A percentile compares a stretch with the other conserved stretches of the same genome.
These are phyloP conservation scores for Nephila pilipes DNA, from an alignment of 1,140 invertebrate genomes.

Conservation along the genomic window DNA sequence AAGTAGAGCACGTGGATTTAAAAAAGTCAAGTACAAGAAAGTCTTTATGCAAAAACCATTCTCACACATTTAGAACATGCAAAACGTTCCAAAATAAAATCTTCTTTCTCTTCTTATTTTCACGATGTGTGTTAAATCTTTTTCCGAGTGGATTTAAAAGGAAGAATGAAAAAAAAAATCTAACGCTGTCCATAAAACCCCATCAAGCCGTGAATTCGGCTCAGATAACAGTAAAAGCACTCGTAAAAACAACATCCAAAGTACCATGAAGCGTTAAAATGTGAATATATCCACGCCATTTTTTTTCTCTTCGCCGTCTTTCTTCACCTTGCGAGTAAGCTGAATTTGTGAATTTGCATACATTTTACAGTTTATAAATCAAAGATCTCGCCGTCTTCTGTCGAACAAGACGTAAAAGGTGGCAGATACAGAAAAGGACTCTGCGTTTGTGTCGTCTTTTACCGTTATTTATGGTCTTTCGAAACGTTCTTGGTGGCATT, in stretches of 20 bases:
- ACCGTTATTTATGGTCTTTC: not conserved
- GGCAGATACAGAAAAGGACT: not conserved
- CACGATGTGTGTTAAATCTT: slow-evolving; percentile 30
- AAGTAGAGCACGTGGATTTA: not conserved
- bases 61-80: not conserved
- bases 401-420: slow-evolving; percentile 42
- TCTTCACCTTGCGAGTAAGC: not conserved
- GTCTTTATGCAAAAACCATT: not conserved
- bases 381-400: not conserved
- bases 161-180: not conserved
- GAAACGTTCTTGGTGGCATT: not conserved
- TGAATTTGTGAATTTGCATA: slow-evolving; percentile 53
- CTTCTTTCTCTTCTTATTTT: not conserved
- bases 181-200: slow-evolving; percentile 14
- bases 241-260: slow-evolving; percentile 52
- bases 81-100: not conserved
- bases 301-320: not conserved
- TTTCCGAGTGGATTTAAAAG: slow-evolving; percentile 16
- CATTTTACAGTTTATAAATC: slow-evolving; percentile 67
- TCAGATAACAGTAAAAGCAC: slow-evolving; percentile 31
- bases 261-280: slow-evolving; percentile 36
- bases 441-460: not conserved
- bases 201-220: not conserved
- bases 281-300: not conserved
- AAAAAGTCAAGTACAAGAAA: not conserved